Evolutionary conservation across 2,797 vertebrate genomes (phyloP).

Genomic region (Leptoclinus maculatus): DNA sequence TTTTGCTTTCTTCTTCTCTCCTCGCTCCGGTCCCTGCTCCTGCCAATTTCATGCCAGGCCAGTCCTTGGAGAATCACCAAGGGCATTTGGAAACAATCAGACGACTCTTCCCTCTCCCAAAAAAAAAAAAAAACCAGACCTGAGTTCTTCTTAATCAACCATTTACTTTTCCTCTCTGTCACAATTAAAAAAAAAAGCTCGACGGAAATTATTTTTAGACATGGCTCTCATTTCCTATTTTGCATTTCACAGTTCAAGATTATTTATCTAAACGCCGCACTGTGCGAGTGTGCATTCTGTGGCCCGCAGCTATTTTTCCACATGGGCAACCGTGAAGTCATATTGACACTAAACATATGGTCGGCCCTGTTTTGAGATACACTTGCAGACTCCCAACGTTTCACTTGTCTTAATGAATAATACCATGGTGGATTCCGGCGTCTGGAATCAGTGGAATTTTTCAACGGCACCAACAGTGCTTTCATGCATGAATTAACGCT

Average conservation of each 20-base stretch:
- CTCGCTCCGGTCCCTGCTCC: conserved; percentile 67
- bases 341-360: conserved; percentile 91
- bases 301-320: conserved; percentile 87
- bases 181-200: conserved; percentile 65
- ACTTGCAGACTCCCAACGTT: conserved; percentile 82
- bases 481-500: conserved; percentile 82
- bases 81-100: conserved; percentile 78
- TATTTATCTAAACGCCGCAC: conserved; percentile 84
- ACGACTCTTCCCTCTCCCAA: conserved; percentile 52
- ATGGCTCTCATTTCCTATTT: conserved; percentile 69
- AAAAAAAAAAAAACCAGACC: conserved; percentile 57
- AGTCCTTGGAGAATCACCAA: conserved; percentile 81
- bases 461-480: conserved; percentile 75
- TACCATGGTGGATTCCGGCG: conserved; percentile 81
- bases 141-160: conserved; percentile 61
- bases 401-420: conserved; percentile 89
- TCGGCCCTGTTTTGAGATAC: conserved; percentile 84
- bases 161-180: conserved; percentile 60
- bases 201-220: conserved; percentile 76
- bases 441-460: conserved; percentile 78
- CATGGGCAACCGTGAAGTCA: conserved; percentile 87
- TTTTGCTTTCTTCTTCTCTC: conserved; percentile 73
- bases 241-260: conserved; percentile 79
- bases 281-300: conserved; percentile 77
- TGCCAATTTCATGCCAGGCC: conserved; percentile 81